phyloP scores from a whole-genome alignment of 2,113 vertebrate species.

The Setophaga kirtlandii region DNA sequence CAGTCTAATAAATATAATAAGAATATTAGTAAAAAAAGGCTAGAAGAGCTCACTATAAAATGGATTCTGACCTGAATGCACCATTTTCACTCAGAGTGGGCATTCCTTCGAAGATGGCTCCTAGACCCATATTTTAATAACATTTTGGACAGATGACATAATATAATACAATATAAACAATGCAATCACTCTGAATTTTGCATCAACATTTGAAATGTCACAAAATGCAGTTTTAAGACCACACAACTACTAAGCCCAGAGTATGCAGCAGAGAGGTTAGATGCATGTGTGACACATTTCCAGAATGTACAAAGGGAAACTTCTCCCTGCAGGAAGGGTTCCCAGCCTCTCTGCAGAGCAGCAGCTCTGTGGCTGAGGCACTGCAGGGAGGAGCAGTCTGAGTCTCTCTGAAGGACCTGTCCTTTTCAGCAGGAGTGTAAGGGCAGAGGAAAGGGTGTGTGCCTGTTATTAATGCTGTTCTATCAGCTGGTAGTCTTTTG shows the following conservation, averaged over 20 bases:
- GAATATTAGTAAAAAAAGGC: background rate
- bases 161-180: background rate
- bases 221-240: background rate
- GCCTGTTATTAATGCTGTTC: background rate
- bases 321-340: background rate
- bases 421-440: background rate
- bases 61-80: background rate
- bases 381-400: background rate
- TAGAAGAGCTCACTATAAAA: background rate
- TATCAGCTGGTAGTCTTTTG: background rate
- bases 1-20: background rate
- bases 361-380: background rate
- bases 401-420: fast-evolving
- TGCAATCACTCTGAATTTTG: background rate
- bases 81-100: background rate
- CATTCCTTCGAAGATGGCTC: background rate
- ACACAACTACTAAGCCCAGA: background rate
- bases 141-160: background rate
- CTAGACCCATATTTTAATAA: background rate
- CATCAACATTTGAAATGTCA: background rate
- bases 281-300: background rate
- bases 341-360: background rate
- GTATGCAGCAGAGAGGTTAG: background rate
- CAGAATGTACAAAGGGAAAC: background rate
- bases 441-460: background rate